Conservation (phyloP, 2,888 invertebrate species). For the Gastracanthus pulcherrimus region DNA sequence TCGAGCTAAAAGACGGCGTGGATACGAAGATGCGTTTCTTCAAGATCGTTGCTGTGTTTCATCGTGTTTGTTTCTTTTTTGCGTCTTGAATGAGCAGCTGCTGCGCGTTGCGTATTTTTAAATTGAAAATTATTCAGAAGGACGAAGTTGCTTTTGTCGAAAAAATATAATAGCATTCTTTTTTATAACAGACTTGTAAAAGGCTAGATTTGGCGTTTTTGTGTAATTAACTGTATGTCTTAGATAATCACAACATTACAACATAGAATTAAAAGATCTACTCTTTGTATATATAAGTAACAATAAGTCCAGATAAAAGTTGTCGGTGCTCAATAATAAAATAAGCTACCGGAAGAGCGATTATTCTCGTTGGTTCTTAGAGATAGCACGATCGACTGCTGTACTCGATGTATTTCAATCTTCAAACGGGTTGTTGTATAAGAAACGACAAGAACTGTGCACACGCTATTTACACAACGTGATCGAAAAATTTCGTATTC, state of each 20-base stretch:
- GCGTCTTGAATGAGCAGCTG: neutral
- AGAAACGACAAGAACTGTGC: neutral
- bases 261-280: no score
- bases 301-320: neutral
- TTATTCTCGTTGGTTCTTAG: neutral
- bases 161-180: no score
- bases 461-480: neutral
- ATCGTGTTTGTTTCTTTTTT: neutral
- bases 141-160: neutral
- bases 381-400: neutral
- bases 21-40: neutral
- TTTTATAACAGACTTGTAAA: no score
- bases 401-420: neutral
- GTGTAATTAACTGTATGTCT: no score
- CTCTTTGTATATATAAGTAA: neutral
- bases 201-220: no score
- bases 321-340: neutral
- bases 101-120: neutral
- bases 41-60: no score
- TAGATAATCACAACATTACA: no score
- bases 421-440: neutral
- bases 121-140: conserved; percentile 9
- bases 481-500: neutral
- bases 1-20: neutral
- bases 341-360: neutral